phyloP scores from a whole-genome alignment of 2,113 vertebrate genomes.

The Monarcha castaneiventris region DNA sequence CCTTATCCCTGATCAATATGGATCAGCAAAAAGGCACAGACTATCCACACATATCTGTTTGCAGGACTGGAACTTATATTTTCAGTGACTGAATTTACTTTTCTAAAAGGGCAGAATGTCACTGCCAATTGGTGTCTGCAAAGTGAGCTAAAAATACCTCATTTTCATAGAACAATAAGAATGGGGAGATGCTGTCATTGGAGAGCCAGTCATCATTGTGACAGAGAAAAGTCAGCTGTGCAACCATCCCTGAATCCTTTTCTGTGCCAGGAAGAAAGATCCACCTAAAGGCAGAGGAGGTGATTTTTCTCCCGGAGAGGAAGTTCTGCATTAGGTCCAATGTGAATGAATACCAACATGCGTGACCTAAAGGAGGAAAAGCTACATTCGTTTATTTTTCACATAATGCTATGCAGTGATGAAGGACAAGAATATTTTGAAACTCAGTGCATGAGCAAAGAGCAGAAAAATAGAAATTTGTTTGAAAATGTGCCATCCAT shows the following conservation, averaged over 20 bases:
- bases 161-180: slow-evolving; percentile 10
- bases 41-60: neutral
- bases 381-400: neutral
- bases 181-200: neutral
- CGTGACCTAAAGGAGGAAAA: neutral
- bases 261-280: neutral
- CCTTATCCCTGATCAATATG: slow-evolving; percentile 47
- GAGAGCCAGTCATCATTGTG: neutral
- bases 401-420: neutral
- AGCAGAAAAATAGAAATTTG: neutral
- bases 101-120: slow-evolving; percentile 13
- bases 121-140: neutral
- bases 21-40: slow-evolving; percentile 4
- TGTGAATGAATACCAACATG: neutral
- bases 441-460: neutral
- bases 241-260: neutral
- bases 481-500: neutral
- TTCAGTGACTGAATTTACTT: slow-evolving; percentile 4
- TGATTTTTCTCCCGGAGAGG: neutral
- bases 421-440: neutral
- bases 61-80: neutral
- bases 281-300: neutral
- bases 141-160: neutral
- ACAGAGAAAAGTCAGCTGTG: neutral
- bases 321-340: neutral